A percentile compares a stretch with the other conserved stretches of the same genome.
Evolutionary conservation across 2,888 invertebrate species (phyloP).

Genomic region (Stomorhina lunata): DNA sequence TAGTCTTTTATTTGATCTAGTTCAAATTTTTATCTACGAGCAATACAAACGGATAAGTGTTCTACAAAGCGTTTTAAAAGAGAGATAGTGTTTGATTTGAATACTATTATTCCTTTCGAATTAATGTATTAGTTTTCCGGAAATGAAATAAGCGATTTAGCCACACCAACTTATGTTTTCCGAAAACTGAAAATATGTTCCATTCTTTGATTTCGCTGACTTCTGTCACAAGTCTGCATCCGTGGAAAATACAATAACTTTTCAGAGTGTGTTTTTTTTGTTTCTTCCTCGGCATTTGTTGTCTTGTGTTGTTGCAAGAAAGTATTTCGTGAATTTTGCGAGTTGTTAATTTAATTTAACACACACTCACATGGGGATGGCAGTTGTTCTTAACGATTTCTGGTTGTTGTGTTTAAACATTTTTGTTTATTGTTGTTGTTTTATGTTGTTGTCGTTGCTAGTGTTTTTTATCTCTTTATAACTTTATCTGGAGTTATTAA

Average conservation of each 20-base stretch:
- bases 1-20: too few relatives aligned
- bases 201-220: constrained; percentile 3
- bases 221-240: background rate
- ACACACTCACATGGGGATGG: constrained; percentile 55
- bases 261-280: background rate
- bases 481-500: constrained; percentile 61
- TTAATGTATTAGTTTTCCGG: too few relatives aligned
- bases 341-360: constrained; percentile 66
- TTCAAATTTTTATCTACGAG: too few relatives aligned
- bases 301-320: constrained; percentile 57
- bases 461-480: constrained; percentile 38
- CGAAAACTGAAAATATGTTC: background rate
- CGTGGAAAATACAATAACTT: constrained; percentile 36
- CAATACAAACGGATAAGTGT: too few relatives aligned
- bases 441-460: constrained; percentile 19
- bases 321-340: constrained; percentile 63
- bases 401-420: background rate
- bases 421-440: background rate
- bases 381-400: constrained; percentile 57
- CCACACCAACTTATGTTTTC: too few relatives aligned
- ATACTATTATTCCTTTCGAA: too few relatives aligned
- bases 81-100: too few relatives aligned
- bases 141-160: too few relatives aligned
- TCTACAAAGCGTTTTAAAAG: too few relatives aligned
- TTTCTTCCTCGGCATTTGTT: constrained; percentile 1